These are phyloP conservation scores for Polydrusus pterygomalis DNA, from an alignment of 2,888 invertebrate species.

Conservation along the genomic window DNA sequence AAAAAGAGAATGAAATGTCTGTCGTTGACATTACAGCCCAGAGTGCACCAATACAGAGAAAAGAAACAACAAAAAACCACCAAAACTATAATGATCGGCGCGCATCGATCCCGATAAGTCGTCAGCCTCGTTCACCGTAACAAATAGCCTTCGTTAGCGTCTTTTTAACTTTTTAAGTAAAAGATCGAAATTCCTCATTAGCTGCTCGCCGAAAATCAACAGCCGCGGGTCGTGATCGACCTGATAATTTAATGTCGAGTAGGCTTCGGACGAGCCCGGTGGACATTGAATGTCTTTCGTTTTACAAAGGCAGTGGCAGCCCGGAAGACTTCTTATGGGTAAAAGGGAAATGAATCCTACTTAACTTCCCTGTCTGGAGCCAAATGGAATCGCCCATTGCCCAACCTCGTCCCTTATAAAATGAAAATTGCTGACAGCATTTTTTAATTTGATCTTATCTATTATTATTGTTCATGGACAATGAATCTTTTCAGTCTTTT, in stretches of 20 bases:
- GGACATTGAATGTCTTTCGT: constrained; percentile 8
- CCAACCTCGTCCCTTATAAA: too few species aligned
- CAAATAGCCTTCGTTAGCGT: constrained; percentile 54
- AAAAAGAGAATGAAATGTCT: too few species aligned
- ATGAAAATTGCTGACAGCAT: too few species aligned
- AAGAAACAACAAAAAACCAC: constrained; percentile 17
- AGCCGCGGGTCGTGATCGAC: constrained; percentile 41
- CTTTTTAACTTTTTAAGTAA: constrained; percentile 50
- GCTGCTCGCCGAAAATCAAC: constrained; percentile 50
- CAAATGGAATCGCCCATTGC: too few species aligned
- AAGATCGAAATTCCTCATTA: constrained; percentile 56
- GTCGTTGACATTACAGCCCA: too few species aligned
- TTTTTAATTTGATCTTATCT: too few species aligned
- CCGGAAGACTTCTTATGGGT: too few species aligned
- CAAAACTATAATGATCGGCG: constrained; percentile 31
- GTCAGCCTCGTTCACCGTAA: constrained; percentile 43
- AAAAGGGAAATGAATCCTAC: too few species aligned
- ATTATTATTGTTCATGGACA: too few species aligned
- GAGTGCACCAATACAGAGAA: not conserved
- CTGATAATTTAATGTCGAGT: constrained; percentile 38
- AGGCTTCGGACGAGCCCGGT: constrained; percentile 18
- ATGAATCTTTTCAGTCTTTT: too few species aligned
- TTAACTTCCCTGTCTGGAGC: too few species aligned
- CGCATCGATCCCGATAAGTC: constrained; percentile 52
- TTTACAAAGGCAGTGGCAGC: constrained; percentile 1